Conservation (phyloP, 53 echinoderm and acorn worm genomes). For the Hippasteria phrygiana region DNA sequence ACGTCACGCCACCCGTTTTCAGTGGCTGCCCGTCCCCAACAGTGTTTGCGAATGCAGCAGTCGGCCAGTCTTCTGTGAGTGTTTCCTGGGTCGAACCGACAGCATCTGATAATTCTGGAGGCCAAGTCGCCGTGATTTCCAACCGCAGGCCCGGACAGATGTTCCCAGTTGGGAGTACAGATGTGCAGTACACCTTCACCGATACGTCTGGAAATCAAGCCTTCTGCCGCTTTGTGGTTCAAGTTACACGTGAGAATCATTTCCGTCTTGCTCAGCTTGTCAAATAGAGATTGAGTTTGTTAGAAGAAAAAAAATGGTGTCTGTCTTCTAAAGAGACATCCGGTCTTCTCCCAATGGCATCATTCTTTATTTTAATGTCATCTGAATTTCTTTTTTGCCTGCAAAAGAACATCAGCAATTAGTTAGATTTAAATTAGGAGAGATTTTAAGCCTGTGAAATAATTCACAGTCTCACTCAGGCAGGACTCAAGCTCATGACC, state of each 20-base stretch:
- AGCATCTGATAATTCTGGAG: slow-evolving; percentile 68
- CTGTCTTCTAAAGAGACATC: too few species aligned
- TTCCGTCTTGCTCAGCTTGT: too few species aligned
- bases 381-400: too few species aligned
- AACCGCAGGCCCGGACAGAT: slow-evolving; percentile 40
- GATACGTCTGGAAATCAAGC: slow-evolving; percentile 55
- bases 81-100: slow-evolving; percentile 38
- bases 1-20: slow-evolving; percentile 47
- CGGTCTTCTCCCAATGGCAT: too few species aligned
- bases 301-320: too few species aligned
- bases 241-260: background rate
- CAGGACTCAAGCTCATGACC: too few species aligned
- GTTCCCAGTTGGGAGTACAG: slow-evolving; percentile 18
- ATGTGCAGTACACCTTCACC: slow-evolving; percentile 42
- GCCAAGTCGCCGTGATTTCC: background rate
- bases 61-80: slow-evolving; percentile 25
- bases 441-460: too few species aligned
- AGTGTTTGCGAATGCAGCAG: background rate
- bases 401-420: too few species aligned
- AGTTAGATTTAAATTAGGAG: too few species aligned
- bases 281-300: too few species aligned
- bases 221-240: slow-evolving; percentile 46
- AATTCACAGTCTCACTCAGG: too few species aligned
- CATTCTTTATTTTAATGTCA: too few species aligned
- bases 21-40: slow-evolving; percentile 39